A percentile compares a stretch with the other conserved stretches of the same genome.
phyloP scores from a whole-genome alignment of 2,888 invertebrate species.

The Drosophila bunnanda region DNA sequence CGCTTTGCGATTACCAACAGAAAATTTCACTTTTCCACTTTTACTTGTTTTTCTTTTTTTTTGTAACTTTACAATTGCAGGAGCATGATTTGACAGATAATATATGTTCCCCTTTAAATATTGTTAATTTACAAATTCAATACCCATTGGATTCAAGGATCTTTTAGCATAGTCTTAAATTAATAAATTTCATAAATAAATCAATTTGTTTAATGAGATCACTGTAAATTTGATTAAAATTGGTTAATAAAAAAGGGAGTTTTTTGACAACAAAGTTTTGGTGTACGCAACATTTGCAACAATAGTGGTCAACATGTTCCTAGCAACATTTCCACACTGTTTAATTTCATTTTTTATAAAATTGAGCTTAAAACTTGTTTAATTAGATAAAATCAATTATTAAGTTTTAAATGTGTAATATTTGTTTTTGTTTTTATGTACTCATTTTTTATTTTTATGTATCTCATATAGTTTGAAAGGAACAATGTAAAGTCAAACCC shows the following conservation, averaged over 20 bases:
- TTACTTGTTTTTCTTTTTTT: conserved; percentile 35
- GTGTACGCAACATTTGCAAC: not conserved
- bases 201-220: not conserved
- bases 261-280: not conserved
- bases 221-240: not conserved
- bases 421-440: too few species aligned
- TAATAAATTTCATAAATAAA: not conserved
- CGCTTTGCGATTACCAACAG: conserved; percentile 72
- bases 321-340: not conserved
- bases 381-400: too few species aligned
- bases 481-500: too few species aligned
- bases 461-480: too few species aligned
- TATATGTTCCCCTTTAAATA: not conserved
- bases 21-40: conserved; percentile 68
- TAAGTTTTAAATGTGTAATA: too few species aligned
- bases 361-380: not conserved
- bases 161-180: not conserved
- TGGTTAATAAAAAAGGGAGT: not conserved
- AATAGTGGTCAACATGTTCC: not conserved
- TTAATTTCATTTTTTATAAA: not conserved
- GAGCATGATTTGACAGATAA: conserved; percentile 14
- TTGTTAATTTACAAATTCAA: not conserved
- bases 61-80: conserved; percentile 20
- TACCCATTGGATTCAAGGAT: not conserved
- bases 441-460: too few species aligned